phyloP scores from a whole-genome alignment of 1,140 invertebrate genomes.

The Macrobrachium nipponense region DNA sequence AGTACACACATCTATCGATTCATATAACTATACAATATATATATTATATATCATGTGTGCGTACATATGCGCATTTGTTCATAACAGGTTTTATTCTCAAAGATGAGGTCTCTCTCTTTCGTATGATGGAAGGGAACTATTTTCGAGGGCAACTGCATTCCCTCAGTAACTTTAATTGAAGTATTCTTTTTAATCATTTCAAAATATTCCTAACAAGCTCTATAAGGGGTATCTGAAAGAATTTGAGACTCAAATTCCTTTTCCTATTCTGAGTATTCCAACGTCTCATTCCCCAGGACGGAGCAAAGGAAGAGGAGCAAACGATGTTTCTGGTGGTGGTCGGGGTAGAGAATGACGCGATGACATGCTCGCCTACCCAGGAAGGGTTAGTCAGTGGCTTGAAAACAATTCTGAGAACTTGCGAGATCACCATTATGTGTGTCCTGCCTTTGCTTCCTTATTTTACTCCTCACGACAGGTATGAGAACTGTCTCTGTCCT shows the following conservation, averaged over 20 bases:
- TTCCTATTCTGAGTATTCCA: background rate
- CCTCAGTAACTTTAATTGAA: no score
- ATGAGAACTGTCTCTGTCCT: background rate
- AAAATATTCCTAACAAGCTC: no score
- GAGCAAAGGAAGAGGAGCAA: conserved; percentile 16
- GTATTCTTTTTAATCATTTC: no score
- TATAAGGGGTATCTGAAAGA: no score
- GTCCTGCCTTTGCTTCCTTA: conserved; percentile 43
- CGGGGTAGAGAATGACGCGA: conserved; percentile 13
- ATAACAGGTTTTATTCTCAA: background rate
- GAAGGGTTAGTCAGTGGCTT: conserved; percentile 35
- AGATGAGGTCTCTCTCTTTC: no score
- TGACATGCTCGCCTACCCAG: conserved; percentile 23
- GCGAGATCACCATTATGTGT: conserved; percentile 28
- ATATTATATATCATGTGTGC: no score
- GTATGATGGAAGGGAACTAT: no score
- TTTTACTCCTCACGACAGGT: conserved; percentile 46
- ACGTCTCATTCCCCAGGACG: background rate
- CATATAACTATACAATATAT: no score
- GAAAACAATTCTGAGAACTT: conserved; percentile 25
- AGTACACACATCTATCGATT: no score
- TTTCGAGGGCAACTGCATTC: no score
- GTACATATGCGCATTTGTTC: no score
- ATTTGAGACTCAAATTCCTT: no score
- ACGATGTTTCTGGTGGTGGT: conserved; percentile 45